Evolutionary conservation across 2,888 invertebrate genomes (phyloP).

Genomic region (Ochlodes sylvanus): DNA sequence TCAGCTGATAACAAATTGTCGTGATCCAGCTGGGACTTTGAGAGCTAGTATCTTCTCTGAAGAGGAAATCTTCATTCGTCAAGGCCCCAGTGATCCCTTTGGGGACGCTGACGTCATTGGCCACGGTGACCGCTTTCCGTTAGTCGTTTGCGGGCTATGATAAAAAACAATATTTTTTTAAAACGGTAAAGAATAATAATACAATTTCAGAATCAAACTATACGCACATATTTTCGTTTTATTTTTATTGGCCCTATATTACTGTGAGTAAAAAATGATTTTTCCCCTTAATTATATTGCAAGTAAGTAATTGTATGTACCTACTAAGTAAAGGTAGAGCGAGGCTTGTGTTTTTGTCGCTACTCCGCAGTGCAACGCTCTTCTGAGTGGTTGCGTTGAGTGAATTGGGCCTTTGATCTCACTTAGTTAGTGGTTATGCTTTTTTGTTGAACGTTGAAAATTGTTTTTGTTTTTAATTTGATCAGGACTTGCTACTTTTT

Average conservation of each 20-base stretch:
- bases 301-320: constrained; percentile 15
- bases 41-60: too few species aligned
- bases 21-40: too few species aligned
- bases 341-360: constrained; percentile 19
- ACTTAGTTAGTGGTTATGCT: not conserved
- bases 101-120: too few species aligned
- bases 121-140: too few species aligned
- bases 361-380: constrained; percentile 27
- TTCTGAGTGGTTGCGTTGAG: constrained; percentile 25
- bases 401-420: constrained; percentile 27
- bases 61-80: too few species aligned
- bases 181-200: too few species aligned
- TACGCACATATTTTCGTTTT: not conserved
- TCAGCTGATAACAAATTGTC: too few species aligned
- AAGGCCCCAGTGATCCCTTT: too few species aligned
- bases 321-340: not conserved
- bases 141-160: too few species aligned
- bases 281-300: constrained; percentile 1
- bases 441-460: not conserved
- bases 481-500: not conserved
- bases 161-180: too few species aligned
- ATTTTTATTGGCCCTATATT: not conserved
- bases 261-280: too few species aligned
- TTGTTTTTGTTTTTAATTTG: not conserved
- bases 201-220: too few species aligned